Conservation (phyloP, 2,888 invertebrate genomes). For the Cremastinae sp. region DNA sequence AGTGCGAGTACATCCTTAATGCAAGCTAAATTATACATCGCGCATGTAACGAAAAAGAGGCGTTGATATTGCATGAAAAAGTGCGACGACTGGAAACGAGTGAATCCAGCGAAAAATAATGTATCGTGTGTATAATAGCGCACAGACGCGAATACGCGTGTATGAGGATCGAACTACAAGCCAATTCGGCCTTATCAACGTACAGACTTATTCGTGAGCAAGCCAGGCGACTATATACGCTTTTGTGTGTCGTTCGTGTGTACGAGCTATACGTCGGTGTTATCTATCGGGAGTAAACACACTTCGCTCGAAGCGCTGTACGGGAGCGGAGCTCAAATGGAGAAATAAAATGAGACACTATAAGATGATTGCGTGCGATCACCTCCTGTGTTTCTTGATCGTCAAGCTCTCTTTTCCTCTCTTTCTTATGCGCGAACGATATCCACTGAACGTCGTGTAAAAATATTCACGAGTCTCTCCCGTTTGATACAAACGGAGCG, state of each 20-base stretch:
- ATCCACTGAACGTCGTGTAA: not conserved
- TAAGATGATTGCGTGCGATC: conserved; percentile 46
- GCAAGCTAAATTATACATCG: too few relatives aligned
- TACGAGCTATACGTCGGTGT: conserved; percentile 20
- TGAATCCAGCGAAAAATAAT: conserved; percentile 11
- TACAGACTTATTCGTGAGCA: conserved; percentile 23
- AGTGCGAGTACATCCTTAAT: too few relatives aligned
- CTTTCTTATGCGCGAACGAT: not conserved
- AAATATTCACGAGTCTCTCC: too few relatives aligned
- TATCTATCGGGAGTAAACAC: conserved; percentile 49
- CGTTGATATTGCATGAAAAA: not conserved
- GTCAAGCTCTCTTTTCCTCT: not conserved
- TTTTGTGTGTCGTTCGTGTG: conserved; percentile 21
- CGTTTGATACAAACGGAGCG: too few relatives aligned
- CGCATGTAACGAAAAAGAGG: not conserved
- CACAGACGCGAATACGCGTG: not conserved
- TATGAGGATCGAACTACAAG: conserved; percentile 19
- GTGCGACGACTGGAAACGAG: not conserved
- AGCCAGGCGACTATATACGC: conserved; percentile 16
- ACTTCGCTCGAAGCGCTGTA: conserved; percentile 23
- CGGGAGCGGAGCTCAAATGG: conserved; percentile 26
- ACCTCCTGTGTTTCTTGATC: conserved; percentile 17
- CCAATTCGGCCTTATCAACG: conserved; percentile 43
- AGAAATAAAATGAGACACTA: conserved; percentile 26
- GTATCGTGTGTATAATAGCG: not conserved